Base-by-base conservation (phyloP, 2,113 vertebrate genomes). In the Sisor rabdophorus region DNA sequence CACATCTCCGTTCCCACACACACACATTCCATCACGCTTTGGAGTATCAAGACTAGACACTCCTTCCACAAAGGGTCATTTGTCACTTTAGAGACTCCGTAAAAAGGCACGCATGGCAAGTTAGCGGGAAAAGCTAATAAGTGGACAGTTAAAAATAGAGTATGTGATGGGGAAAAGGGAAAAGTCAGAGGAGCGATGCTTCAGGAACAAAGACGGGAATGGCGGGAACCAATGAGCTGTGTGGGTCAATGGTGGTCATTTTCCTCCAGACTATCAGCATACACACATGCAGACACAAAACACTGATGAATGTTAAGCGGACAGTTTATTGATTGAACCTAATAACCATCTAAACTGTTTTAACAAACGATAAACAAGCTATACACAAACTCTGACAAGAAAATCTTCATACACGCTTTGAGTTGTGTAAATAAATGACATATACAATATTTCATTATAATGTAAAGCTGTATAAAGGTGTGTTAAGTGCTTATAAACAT, bases 171-270 rank as follows among this genome's bases (percentile, higher is more conserved):
- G 20, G 5, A 74, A 61, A 58, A 76, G 79, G 52, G 53, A 76
- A 77, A 58, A 44, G 3, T 17, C 63, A 19, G 78, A 72, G 75
- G 17, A 48, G 17, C n/a, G 61, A 70, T 77, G 67, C 82, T 83
- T 28, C 44, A 79, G 58, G 78, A 83, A 89, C 90, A 90, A 89
- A 89, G 87, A 75, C 78, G 86, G 84, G 83, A 87, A 86, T 79
- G 68, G 28, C 56, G 48, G 30, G 59, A 52, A 44, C 11, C 48
- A 68, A 68, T 80, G 83, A 65, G 58, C 71, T 47, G 76, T 89
- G 87, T 84, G 83, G 85, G 83, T 87, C 85, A 90, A 89, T 91
- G 90, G 90, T 90, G 78, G 84, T 86, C 81, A 81, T 82, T 81
- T 86, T 88, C 84, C 78, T 87, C 80, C 55, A 7, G 48, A 55